phyloP scores from a whole-genome alignment of 2,113 vertebrate genomes.

The Epinephelus cyanopodus region DNA sequence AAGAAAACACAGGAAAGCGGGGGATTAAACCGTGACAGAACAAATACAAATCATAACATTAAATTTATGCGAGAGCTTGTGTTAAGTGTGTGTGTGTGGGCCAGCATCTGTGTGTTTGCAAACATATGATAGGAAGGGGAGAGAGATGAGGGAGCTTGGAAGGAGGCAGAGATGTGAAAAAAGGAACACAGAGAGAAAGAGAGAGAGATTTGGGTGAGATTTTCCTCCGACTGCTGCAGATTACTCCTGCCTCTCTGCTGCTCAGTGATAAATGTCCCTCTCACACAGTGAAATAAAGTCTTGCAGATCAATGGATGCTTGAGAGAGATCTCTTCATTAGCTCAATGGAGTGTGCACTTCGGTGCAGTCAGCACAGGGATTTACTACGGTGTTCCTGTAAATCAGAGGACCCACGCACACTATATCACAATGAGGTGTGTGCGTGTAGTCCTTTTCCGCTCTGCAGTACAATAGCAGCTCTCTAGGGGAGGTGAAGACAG shows the following conservation, averaged over 20 bases:
- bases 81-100: slow-evolving; percentile 12
- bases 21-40: slow-evolving; percentile 24
- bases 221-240: slow-evolving; percentile 32
- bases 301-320: slow-evolving; percentile 66
- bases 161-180: neutral
- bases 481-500: slow-evolving; percentile 50
- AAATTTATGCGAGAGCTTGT: slow-evolving; percentile 23
- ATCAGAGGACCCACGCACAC: slow-evolving; percentile 40
- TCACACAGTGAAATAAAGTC: slow-evolving; percentile 43
- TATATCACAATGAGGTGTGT: slow-evolving; percentile 2
- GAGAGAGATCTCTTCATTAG: slow-evolving; percentile 70
- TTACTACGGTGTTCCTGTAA: slow-evolving; percentile 51
- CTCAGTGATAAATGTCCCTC: slow-evolving; percentile 61
- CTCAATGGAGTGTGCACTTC: slow-evolving; percentile 53
- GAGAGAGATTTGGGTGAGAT: slow-evolving; percentile 33
- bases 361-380: slow-evolving; percentile 48
- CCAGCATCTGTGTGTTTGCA: slow-evolving; percentile 5
- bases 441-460: slow-evolving; percentile 3
- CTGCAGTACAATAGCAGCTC: slow-evolving; percentile 45
- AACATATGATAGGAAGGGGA: neutral
- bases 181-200: neutral
- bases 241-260: slow-evolving; percentile 33
- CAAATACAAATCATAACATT: slow-evolving; percentile 41
- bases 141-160: neutral
- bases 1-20: slow-evolving; percentile 15